Conservation (phyloP, 2,113 vertebrate genomes). For the Porphyrio hochstetteri region DNA sequence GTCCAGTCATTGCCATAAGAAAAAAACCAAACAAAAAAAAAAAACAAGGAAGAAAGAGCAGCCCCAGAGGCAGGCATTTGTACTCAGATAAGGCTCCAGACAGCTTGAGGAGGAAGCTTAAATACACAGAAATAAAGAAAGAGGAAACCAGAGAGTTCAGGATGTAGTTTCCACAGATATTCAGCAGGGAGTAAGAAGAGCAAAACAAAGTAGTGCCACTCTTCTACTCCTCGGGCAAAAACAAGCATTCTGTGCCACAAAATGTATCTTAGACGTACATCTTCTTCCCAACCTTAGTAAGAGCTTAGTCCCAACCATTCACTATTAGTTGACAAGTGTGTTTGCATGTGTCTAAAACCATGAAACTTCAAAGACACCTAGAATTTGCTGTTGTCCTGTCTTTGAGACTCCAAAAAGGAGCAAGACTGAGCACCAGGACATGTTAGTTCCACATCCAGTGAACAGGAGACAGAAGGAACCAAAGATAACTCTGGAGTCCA, state of each 20-base stretch:
- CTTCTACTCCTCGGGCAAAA: background rate
- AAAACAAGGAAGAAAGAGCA: background rate
- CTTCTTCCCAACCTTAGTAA: background rate
- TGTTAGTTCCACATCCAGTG: background rate
- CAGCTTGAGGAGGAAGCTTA: constrained; percentile 46
- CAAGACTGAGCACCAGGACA: background rate
- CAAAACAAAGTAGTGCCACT: background rate
- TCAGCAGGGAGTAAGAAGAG: constrained; percentile 11
- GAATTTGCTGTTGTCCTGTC: background rate
- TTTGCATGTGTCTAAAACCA: background rate
- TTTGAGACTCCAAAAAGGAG: background rate
- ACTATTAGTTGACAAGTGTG: background rate
- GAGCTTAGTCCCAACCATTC: background rate
- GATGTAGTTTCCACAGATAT: constrained; percentile 38
- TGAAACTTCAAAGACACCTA: background rate
- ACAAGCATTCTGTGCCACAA: background rate
- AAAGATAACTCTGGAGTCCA: background rate
- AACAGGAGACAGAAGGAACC: background rate
- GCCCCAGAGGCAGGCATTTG: background rate
- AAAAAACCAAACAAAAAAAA: background rate
- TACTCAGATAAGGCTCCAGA: constrained; percentile 21
- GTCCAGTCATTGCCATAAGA: constrained; percentile 8
- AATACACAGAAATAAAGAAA: constrained; percentile 38
- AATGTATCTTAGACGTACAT: background rate
- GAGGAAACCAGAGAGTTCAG: constrained; percentile 54